A percentile compares a stretch with the other conserved stretches of the same genome.
Conservation (phyloP, 1,140 invertebrate genomes). For the Teleopsis dalmanni region DNA sequence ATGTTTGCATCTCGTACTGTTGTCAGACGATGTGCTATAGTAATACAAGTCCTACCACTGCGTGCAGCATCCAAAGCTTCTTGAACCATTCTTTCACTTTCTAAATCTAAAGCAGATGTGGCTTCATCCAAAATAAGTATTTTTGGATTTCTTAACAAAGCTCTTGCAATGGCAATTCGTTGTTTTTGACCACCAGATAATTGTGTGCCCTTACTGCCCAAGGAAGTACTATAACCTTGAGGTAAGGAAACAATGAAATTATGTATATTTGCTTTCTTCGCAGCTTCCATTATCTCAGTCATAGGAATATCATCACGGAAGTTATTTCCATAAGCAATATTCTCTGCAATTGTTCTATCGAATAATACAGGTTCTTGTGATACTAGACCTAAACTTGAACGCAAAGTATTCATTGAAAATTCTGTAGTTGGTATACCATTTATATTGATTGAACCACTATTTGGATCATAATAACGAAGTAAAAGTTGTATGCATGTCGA, state of each 20-base stretch:
- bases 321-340: constrained; percentile 83
- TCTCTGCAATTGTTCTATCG: constrained; percentile 75
- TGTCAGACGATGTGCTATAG: constrained; percentile 64
- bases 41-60: constrained; percentile 64
- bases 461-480: constrained; percentile 67
- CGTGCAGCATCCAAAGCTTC: constrained; percentile 59
- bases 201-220: constrained; percentile 65
- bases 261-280: constrained; percentile 80
- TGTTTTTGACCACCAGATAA: constrained; percentile 79
- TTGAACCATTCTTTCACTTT: constrained; percentile 70
- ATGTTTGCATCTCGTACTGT: constrained; percentile 59
- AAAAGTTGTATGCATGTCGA: constrained; percentile 74
- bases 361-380: constrained; percentile 83
- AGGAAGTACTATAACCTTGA: constrained; percentile 66
- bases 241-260: constrained; percentile 73
- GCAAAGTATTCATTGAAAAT: constrained; percentile 52
- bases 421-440: constrained; percentile 41
- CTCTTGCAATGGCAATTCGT: constrained; percentile 73
- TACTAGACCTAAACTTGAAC: constrained; percentile 65
- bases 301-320: constrained; percentile 53
- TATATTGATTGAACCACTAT: constrained; percentile 50
- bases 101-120: constrained; percentile 75
- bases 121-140: constrained; percentile 77
- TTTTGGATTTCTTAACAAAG: constrained; percentile 65
- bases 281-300: constrained; percentile 73